A percentile compares a stretch with the other conserved stretches of the same genome.
Conservation (phyloP, 35 echinoderm and acorn worm species). For the Acanthaster planci region DNA sequence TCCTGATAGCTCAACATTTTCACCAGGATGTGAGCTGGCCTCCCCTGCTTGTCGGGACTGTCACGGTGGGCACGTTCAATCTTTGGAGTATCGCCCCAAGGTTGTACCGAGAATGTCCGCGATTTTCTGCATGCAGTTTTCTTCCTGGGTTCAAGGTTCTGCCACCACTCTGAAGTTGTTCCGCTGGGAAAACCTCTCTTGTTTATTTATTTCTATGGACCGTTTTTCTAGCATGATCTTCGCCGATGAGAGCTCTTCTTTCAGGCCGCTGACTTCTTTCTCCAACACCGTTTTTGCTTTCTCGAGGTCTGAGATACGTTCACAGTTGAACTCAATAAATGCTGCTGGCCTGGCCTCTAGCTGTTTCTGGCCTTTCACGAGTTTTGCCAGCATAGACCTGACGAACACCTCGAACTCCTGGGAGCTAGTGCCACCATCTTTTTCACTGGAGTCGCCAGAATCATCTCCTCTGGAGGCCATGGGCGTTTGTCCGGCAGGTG, state of each 20-base stretch:
- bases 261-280: too few relatives aligned
- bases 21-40: constrained; percentile 33
- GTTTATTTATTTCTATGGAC: background rate
- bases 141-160: background rate
- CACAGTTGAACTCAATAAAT: background rate
- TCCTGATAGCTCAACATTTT: constrained; percentile 38
- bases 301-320: background rate
- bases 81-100: background rate
- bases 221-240: background rate
- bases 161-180: background rate
- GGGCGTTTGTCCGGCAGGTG: background rate
- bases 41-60: background rate
- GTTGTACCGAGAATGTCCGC: background rate
- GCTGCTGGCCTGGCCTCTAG: background rate
- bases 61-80: constrained; percentile 8
- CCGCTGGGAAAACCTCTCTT: background rate
- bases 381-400: background rate
- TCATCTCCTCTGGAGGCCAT: background rate
- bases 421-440: background rate
- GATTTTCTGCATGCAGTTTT: background rate
- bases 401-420: background rate
- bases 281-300: too few relatives aligned
- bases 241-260: too few relatives aligned
- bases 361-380: background rate
- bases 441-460: background rate